phyloP scores from a whole-genome alignment of 2,797 vertebrate genomes.

The Acipenser ruthenus region DNA sequence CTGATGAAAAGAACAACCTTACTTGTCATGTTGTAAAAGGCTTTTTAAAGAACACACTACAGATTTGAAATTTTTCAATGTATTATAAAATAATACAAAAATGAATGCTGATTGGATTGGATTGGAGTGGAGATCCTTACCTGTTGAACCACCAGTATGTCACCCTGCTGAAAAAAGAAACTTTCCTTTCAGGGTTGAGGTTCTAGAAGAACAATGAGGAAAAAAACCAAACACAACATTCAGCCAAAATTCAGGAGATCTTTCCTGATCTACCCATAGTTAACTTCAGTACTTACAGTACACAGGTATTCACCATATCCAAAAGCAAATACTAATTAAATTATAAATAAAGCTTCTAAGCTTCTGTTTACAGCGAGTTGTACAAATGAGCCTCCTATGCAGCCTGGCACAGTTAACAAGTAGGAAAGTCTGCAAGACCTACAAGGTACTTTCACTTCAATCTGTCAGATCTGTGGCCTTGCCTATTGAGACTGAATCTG shows the following conservation, averaged over 20 bases:
- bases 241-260: background rate
- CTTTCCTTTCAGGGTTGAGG: slow-evolving; percentile 31
- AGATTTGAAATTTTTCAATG: too few species aligned
- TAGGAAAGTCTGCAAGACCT: too few species aligned
- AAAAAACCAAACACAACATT: background rate
- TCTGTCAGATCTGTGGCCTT: too few species aligned
- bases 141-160: slow-evolving; percentile 46
- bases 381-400: too few species aligned
- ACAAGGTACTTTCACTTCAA: too few species aligned
- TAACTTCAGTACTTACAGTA: background rate
- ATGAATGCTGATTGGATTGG: background rate
- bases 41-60: too few species aligned
- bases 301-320: background rate
- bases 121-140: slow-evolving; percentile 23
- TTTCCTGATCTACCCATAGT: background rate
- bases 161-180: slow-evolving; percentile 40
- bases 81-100: background rate
- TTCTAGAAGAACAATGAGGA: slow-evolving; percentile 33
- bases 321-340: background rate
- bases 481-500: too few species aligned
- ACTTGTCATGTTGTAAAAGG: too few species aligned
- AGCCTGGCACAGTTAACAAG: too few species aligned
- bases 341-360: too few species aligned
- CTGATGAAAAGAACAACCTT: too few species aligned
- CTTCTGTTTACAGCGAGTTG: too few species aligned